Base-by-base conservation (phyloP, 2,113 vertebrate species). In the Dinomys branickii region DNA sequence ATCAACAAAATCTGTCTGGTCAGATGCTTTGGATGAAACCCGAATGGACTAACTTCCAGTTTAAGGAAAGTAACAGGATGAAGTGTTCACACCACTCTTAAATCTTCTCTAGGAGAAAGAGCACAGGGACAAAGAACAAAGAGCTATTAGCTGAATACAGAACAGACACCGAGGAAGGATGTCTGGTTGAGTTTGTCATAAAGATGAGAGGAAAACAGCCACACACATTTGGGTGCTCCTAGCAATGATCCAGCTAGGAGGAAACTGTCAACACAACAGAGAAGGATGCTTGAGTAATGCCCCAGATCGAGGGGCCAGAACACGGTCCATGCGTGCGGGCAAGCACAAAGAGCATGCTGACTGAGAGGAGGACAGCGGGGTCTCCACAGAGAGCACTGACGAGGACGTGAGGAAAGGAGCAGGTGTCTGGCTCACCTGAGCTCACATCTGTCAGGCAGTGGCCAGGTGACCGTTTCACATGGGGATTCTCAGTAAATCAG, bases 331-430 rank as follows among this genome's bases (percentile, higher is more conserved):
- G 19, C 5, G 17, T 26, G 82, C 41, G 47, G 30, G 61, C 2
- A 16, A 2, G 9, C 1, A 19, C 41, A 35, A 1, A 52, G 35
- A 58, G 71, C 44, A 19, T 80, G 41, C 17, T 69, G 17, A 30
- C 3, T 4, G 28, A 80, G 16, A 61, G 3, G 7, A 2, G 3
- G 7, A 2, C 1, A 41, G 35, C 33, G 38, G 30, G 6, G 30
- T 85, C 80, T 33, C 54, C 44, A 7, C 35, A 52, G 67, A 52
- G 30, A 28, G 52, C 69, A 44, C 16, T 1, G 58, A 10, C 9
- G 0, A 14, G 35, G 12, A 73, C 2, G 8, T 30, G 11, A 69
- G 56, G 50, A 33, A 47, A 44, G 26, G 67, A 58, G 47, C 35
- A 61, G 65, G 17, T 6, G 33, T 33, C 24, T 58, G 4, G 10